Conservation (phyloP, 2,113 vertebrate genomes). For the Sander vitreus region DNA sequence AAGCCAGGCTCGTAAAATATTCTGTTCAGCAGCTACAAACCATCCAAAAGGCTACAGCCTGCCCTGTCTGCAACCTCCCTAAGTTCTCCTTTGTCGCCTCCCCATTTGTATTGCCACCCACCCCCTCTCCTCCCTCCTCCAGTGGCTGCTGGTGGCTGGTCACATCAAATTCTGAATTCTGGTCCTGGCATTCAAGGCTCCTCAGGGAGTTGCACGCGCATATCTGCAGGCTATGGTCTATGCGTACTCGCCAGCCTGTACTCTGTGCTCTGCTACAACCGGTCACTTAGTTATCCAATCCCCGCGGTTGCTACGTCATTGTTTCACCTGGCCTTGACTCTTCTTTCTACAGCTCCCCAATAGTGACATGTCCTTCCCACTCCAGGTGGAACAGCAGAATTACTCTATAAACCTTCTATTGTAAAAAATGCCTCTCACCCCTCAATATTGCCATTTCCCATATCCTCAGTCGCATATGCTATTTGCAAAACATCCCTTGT, state of each 20-base stretch:
- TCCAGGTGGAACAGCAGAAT: slow-evolving; percentile 31
- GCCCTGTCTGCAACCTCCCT: slow-evolving; percentile 54
- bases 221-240: slow-evolving; percentile 56
- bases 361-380: slow-evolving; percentile 45
- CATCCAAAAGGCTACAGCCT: slow-evolving; percentile 12
- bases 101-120: background rate
- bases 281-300: slow-evolving; percentile 45
- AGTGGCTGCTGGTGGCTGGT: slow-evolving; percentile 42
- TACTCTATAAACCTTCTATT: slow-evolving; percentile 1
- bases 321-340: slow-evolving; percentile 58
- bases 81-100: slow-evolving; percentile 30
- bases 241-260: slow-evolving; percentile 27
- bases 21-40: slow-evolving; percentile 35
- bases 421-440: background rate
- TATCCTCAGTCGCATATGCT: slow-evolving; percentile 19
- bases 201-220: slow-evolving; percentile 38
- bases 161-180: slow-evolving; percentile 63
- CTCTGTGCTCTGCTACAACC: slow-evolving; percentile 35
- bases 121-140: too few species aligned
- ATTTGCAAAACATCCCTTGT: slow-evolving; percentile 13
- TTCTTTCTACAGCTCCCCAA: slow-evolving; percentile 15
- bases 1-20: slow-evolving; percentile 28
- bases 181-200: slow-evolving; percentile 48
- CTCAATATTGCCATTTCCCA: background rate
- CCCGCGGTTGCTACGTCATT: slow-evolving; percentile 41